A percentile compares a stretch with the other conserved stretches of the same genome.
phyloP scores from a whole-genome alignment of 2,113 vertebrate species.

The cattle (Bos taurus) region DNA sequence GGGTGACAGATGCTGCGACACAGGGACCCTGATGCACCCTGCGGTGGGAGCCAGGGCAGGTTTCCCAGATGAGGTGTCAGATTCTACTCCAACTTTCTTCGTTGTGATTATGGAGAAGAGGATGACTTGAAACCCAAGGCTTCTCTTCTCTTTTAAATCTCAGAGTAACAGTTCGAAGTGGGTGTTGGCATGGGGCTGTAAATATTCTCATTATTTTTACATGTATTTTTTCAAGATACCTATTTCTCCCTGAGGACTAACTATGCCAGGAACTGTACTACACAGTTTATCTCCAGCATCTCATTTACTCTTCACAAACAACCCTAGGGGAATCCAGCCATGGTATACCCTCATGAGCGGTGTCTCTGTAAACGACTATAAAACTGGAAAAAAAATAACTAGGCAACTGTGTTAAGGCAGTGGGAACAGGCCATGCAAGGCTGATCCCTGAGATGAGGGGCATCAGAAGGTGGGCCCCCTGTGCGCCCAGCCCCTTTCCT shows the following conservation, averaged over 20 bases:
- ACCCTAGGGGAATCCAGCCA: neutral
- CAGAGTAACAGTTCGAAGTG: neutral
- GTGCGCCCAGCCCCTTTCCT: neutral
- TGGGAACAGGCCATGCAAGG: neutral
- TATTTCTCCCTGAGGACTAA: neutral
- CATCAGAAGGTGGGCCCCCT: rapidly evolving
- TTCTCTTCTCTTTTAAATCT: neutral
- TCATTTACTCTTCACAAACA: conserved; percentile 1
- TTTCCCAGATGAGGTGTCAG: neutral
- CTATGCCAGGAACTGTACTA: neutral
- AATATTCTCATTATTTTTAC: neutral
- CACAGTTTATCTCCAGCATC: neutral
- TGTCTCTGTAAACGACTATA: neutral
- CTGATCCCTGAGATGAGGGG: neutral
- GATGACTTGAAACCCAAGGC: neutral
- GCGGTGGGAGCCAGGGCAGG: neutral
- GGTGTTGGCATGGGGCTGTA: neutral
- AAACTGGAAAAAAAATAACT: neutral
- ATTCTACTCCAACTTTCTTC: neutral
- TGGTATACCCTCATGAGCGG: neutral
- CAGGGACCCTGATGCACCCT: no score
- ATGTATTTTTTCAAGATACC: neutral
- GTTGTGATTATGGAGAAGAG: neutral
- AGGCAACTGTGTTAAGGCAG: neutral
- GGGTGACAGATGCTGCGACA: neutral